phyloP scores from a whole-genome alignment of 2,888 invertebrate genomes.

The Periphyllus acericola region DNA sequence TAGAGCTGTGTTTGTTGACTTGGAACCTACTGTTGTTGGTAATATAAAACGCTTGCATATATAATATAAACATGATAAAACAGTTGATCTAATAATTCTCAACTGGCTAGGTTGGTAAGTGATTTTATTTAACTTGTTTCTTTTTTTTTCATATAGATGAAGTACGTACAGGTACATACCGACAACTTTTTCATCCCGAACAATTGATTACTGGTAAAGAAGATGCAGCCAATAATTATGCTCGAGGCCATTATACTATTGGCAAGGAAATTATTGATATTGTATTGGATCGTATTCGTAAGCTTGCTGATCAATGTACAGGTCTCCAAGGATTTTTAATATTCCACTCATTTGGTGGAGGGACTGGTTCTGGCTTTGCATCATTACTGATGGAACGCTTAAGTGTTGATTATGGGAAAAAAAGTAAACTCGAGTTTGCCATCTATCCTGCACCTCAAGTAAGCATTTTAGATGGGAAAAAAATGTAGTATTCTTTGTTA shows the following conservation, averaged over 20 bases:
- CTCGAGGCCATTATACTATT: conserved; percentile 96
- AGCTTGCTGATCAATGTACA: conserved; percentile 90
- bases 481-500: conserved; percentile 67
- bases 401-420: conserved; percentile 95
- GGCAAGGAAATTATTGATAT: conserved; percentile 94
- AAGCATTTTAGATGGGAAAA: conserved; percentile 67
- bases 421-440: conserved; percentile 94
- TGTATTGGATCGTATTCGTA: conserved; percentile 87
- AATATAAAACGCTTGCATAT: conserved; percentile 63
- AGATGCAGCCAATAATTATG: conserved; percentile 98
- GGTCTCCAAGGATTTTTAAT: conserved; percentile 93
- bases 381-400: conserved; percentile 96
- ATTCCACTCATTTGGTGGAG: conserved; percentile 95
- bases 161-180: conserved; percentile 92
- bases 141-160: conserved; percentile 72
- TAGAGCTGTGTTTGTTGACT: conserved; percentile 91
- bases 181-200: conserved; percentile 96
- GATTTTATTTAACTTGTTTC: background rate
- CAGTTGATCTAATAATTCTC: background rate
- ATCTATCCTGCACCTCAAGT: conserved; percentile 91
- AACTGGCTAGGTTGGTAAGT: background rate
- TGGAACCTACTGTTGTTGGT: conserved; percentile 94
- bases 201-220: conserved; percentile 97
- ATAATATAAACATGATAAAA: background rate
- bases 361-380: conserved; percentile 95